Base-by-base conservation (phyloP, 2,888 invertebrate species). In the Melinaea marsaeus region DNA sequence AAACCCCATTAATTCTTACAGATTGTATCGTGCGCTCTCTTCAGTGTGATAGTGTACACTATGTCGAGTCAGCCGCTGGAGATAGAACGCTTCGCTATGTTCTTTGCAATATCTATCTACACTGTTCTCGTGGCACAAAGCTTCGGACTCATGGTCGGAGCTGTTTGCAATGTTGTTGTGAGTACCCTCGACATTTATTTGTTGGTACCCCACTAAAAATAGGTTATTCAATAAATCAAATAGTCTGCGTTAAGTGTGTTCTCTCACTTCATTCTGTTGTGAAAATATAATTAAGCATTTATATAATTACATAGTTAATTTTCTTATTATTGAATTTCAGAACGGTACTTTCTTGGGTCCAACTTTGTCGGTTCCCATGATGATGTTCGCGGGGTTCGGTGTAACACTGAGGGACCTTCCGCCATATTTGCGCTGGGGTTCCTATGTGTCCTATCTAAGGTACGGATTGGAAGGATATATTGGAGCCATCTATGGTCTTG, bases 331-430 rank as follows among this genome's bases (percentile, higher is more conserved):
- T 3, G 60, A 42, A 64, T 70, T 72, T 9, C 84, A 98, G 97
- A 98, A 98, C 79, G 98, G 98, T 4, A 98, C 98, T 4, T 99
- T 98, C 88, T 87, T 98, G 72, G 98, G 98, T 0, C 98, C 98
- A 0, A 95, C 97, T 0, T 88, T 98, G 11, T 95, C 96, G 2
- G 97, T 98, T 42, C 98, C 98, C 0, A 95, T 98, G 92, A 96
- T 99, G 95, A 96, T 98, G 95, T 98, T 98, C 81, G 97, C 98
- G 61, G 98, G 98, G 0, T 98, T 98, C 84, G 98, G 98, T 22
- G 98, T 98, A 6, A 95, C 96, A 2, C 90, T 98, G 45, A 92
- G 94, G 0, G 98, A 98, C 79, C 92, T 98, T 64, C 98, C 98
- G 0, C 75, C 82, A 0, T 97, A 97, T 81, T 88, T 99, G 4